These are phyloP conservation scores for Notoglanidium macrostoma DNA, from an alignment of 2,797 vertebrate genomes.

Conservation along the genomic window DNA sequence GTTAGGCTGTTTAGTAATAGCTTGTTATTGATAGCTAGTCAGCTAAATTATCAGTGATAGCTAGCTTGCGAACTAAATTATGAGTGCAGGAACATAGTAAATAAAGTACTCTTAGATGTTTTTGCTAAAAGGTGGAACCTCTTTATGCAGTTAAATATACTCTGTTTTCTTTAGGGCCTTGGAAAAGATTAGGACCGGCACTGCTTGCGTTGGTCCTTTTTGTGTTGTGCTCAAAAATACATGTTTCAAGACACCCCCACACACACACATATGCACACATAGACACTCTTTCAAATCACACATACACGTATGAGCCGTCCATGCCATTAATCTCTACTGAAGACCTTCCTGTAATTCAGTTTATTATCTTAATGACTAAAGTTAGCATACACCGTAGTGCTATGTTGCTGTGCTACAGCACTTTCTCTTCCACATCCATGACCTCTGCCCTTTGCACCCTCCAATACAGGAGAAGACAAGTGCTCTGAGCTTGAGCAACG, in stretches of 20 bases:
- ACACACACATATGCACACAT: not conserved
- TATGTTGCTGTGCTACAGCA: not conserved
- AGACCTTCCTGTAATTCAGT: not conserved
- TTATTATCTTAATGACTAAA: not conserved
- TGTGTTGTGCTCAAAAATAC: slow-evolving; percentile 1
- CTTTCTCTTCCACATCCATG: not conserved
- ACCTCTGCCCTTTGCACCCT: slow-evolving; percentile 32
- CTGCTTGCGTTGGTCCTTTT: slow-evolving; percentile 31
- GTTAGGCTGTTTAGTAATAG: not conserved
- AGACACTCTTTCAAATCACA: not conserved
- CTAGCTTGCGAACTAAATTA: not conserved
- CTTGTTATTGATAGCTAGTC: not conserved
- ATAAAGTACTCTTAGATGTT: not conserved
- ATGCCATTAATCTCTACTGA: not conserved
- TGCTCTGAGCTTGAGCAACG: slow-evolving; percentile 95
- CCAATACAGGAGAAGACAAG: slow-evolving; percentile 92
- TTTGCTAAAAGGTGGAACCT: not conserved
- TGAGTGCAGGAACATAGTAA: not conserved
- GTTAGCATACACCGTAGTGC: slow-evolving; percentile 17
- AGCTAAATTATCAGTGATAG: not conserved
- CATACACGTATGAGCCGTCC: not conserved
- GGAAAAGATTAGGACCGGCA: slow-evolving; percentile 20
- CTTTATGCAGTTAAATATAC: not conserved
- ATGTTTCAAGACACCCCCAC: slow-evolving; percentile 8
- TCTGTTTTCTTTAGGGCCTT: not conserved